Evolutionary conservation across 2,113 vertebrate species (phyloP).

Genomic region (Potamarius usumacintae): DNA sequence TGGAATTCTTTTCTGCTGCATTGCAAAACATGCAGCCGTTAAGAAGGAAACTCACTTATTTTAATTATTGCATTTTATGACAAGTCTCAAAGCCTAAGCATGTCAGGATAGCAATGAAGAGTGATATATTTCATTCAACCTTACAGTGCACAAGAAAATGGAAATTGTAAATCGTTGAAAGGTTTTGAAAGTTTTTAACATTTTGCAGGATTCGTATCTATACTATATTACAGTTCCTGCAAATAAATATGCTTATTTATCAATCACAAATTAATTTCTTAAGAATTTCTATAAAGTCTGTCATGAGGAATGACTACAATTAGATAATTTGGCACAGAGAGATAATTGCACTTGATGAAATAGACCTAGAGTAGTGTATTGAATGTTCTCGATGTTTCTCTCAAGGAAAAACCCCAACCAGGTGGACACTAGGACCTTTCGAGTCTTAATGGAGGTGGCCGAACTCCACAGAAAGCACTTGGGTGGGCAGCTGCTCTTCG

Average conservation of each 20-base stretch:
- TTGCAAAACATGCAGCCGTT: slow-evolving; percentile 46
- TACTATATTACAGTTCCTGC: neutral
- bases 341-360: neutral
- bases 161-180: neutral
- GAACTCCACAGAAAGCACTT: slow-evolving; percentile 95
- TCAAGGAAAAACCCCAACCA: slow-evolving; percentile 93
- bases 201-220: neutral
- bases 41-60: slow-evolving; percentile 56
- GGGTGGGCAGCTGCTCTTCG: slow-evolving; percentile 92
- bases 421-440: slow-evolving; percentile 85
- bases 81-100: neutral
- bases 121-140: neutral
- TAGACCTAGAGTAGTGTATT: neutral
- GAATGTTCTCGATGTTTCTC: neutral
- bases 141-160: neutral
- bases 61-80: slow-evolving; percentile 53
- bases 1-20: slow-evolving; percentile 1
- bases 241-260: neutral
- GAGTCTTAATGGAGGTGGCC: slow-evolving; percentile 92
- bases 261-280: neutral
- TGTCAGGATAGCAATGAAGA: neutral
- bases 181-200: neutral
- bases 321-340: neutral
- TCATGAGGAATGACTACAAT: neutral
- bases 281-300: neutral